Base-by-base conservation (phyloP, 1,140 invertebrate genomes). In the Teleopsis dalmanni region DNA sequence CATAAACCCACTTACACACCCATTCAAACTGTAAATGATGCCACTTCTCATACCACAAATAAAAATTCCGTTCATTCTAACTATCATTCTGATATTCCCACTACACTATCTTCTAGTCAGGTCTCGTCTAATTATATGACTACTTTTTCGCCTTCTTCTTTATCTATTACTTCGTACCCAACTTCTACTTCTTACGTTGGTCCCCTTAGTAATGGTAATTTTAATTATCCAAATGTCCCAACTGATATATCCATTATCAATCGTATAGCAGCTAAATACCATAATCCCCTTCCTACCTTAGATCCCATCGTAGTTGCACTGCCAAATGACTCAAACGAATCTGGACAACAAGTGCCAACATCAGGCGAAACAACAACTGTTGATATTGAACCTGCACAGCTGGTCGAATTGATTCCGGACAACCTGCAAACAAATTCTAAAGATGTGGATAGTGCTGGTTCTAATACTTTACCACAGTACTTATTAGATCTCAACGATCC, bases 241-340 rank as follows among this genome's bases (percentile, higher is more conserved):
- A 52, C 50, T 34, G 47, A 51, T 37, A 21, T 42, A 38, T 34
- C 37, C 25, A 52, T 47, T 22, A 58, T 48, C 22, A 50, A 50
- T 48, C 48, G 50, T 41, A 38, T 51, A 49, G 52, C 50, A 31
- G 52, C 47, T 51, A 56, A 61, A 62, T 59, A 66, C 44, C 60
- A 56, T 59, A 60, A 45, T 55, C 50, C 64, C 59, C 61, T 62
- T 63, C 60, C 54, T 56, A 55, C 67, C 48, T 41, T 62, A 68
- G 65, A 68, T 68, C 62, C 55, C 56, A 68, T 67, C 52, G 65
- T 60, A 26, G 65, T 67, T 54, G 63, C 53, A 43, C 45, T 58
- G 47, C 58, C 60, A 16, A 48, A 47, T 21, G 51, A 49, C 21
- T 35, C 33, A 11, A 13, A 6, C 40, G 33, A 38, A 27, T 36